Conservation (phyloP, 2,113 vertebrate species). For the Sander vitreus region DNA sequence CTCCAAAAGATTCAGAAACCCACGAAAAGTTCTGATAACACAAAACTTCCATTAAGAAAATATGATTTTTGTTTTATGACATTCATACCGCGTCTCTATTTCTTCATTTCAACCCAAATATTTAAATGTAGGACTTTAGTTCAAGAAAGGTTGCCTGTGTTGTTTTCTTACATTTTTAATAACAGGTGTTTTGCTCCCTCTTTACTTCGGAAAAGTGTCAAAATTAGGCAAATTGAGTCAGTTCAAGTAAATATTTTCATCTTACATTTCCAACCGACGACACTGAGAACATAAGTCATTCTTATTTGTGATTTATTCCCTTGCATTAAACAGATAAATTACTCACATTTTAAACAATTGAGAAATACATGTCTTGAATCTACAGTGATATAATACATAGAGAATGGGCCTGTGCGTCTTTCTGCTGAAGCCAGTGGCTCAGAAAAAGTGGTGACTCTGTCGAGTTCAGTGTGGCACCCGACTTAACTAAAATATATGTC, state of each 20-base stretch:
- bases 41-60: background rate
- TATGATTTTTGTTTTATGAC: background rate
- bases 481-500: conserved; percentile 35
- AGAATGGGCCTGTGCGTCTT: conserved; percentile 37
- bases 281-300: conserved; percentile 57
- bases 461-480: conserved; percentile 21
- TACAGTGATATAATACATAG: conserved; percentile 78
- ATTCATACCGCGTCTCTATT: background rate
- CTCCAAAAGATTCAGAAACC: background rate
- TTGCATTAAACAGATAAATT: conserved; percentile 86
- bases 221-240: background rate
- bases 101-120: background rate
- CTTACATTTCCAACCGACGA: conserved; percentile 31
- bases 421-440: conserved; percentile 42
- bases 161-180: background rate
- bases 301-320: conserved; percentile 83
- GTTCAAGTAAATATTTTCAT: conserved; percentile 1
- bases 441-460: conserved; percentile 29
- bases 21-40: background rate
- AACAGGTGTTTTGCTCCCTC: background rate
- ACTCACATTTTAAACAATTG: conserved; percentile 85
- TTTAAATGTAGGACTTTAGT: background rate
- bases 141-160: background rate
- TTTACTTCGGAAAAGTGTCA: conserved; percentile 4
- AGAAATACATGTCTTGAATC: conserved; percentile 78